Evolutionary conservation across 1,140 invertebrate genomes (phyloP).

Genomic region (Bombus cullumanus): DNA sequence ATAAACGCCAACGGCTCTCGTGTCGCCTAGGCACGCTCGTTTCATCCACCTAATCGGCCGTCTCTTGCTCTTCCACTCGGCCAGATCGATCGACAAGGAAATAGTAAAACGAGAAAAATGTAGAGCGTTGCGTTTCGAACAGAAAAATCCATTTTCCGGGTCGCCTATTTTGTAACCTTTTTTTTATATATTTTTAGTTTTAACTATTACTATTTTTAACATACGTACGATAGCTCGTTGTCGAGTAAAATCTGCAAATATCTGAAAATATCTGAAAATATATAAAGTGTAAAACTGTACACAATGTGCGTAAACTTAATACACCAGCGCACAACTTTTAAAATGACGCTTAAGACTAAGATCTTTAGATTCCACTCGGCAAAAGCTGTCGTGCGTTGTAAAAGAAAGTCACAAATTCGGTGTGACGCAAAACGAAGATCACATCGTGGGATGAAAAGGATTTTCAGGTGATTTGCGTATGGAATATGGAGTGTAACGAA

Average conservation of each 20-base stretch:
- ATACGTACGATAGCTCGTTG: too few species aligned
- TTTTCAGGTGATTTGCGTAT: neutral
- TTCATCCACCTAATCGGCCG: neutral
- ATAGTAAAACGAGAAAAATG: neutral
- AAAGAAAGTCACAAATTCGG: neutral
- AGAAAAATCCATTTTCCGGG: neutral
- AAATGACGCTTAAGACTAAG: too few species aligned
- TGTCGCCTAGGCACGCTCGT: neutral
- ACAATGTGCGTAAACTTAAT: too few species aligned
- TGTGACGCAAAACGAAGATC: too few species aligned
- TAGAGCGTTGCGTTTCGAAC: neutral
- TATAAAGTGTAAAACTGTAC: too few species aligned
- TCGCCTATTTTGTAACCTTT: neutral
- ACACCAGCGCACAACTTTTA: too few species aligned
- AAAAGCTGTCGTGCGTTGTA: too few species aligned
- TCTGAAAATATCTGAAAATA: too few species aligned
- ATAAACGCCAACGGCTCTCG: constrained; percentile 2
- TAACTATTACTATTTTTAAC: too few species aligned
- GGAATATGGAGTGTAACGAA: neutral
- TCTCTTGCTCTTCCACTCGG: neutral
- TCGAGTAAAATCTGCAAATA: too few species aligned
- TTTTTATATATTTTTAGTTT: neutral
- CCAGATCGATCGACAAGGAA: neutral
- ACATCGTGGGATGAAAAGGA: neutral
- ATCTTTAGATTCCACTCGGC: too few species aligned